Evolutionary conservation across 1,140 invertebrate species (phyloP).

Genomic region (Paracyclopina nana): DNA sequence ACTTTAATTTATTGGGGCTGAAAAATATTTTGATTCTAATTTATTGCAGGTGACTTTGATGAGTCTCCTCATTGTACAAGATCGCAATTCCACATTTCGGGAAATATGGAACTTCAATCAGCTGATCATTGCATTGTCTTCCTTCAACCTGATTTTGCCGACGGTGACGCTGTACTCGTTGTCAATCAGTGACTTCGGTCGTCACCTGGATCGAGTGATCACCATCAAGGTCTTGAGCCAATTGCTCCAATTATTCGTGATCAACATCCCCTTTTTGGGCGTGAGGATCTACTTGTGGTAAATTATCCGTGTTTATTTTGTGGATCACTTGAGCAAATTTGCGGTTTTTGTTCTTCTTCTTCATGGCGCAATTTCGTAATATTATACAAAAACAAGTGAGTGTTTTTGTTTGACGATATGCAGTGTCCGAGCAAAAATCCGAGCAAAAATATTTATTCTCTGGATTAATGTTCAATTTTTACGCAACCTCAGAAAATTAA

Average conservation of each 20-base stretch:
- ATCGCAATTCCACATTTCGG: background rate
- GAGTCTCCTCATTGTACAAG: background rate
- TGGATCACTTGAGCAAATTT: too few species aligned
- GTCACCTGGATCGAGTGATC: conserved; percentile 2
- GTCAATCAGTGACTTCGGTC: conserved; percentile 12
- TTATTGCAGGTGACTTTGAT: conserved; percentile 3
- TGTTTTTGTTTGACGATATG: too few species aligned
- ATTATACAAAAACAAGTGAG: too few species aligned
- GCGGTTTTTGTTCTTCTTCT: too few species aligned
- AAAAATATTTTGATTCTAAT: too few species aligned
- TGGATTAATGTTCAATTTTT: too few species aligned
- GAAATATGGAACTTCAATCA: background rate
- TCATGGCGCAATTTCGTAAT: too few species aligned
- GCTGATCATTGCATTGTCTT: conserved; percentile 4
- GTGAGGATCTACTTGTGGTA: conserved; percentile 12
- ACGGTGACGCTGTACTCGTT: conserved; percentile 2
- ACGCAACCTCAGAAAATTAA: too few species aligned
- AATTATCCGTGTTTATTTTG: background rate
- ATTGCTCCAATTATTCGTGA: background rate
- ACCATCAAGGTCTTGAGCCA: conserved; percentile 3
- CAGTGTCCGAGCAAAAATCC: too few species aligned
- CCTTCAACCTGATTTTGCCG: conserved; percentile 8
- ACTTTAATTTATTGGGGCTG: too few species aligned
- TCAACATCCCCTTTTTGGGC: conserved; percentile 12
- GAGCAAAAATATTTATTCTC: too few species aligned